Percentiles rank a stretch among this genome's conserved stretches.
Evolutionary conservation across 2,888 invertebrate species (phyloP).

Genomic region (Macrosiphum euphorbiae): DNA sequence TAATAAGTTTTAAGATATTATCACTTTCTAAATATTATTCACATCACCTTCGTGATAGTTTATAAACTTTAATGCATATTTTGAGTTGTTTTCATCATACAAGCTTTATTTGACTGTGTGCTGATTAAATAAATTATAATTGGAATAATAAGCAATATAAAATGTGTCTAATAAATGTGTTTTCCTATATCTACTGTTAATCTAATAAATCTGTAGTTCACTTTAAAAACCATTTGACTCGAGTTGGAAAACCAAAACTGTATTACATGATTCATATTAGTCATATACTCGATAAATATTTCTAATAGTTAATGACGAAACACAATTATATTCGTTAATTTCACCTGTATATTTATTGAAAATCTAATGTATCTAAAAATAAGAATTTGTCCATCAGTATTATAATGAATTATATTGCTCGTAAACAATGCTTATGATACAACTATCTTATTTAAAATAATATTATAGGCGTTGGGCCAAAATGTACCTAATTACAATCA

Average conservation of each 20-base stretch:
- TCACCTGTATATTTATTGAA: neutral
- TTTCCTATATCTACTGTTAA: neutral
- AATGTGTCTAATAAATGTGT: neutral
- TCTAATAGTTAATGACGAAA: neutral
- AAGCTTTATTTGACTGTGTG: neutral
- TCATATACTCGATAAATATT: neutral
- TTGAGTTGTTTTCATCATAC: neutral
- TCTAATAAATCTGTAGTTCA: neutral
- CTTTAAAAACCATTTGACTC: neutral
- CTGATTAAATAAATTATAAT: neutral
- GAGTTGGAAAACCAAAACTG: neutral
- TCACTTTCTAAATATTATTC: neutral
- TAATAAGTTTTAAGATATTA: neutral
- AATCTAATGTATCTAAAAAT: neutral
- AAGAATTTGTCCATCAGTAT: neutral
- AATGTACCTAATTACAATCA: neutral
- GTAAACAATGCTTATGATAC: neutral
- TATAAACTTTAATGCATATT: neutral
- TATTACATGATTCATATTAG: neutral
- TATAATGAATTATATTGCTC: neutral
- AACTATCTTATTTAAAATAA: neutral
- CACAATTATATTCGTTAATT: neutral
- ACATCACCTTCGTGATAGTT: neutral
- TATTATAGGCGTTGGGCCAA: neutral
- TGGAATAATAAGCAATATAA: neutral